Evolutionary conservation across 2,797 vertebrate species (phyloP).

Genomic region (Pempheris klunzingeri): DNA sequence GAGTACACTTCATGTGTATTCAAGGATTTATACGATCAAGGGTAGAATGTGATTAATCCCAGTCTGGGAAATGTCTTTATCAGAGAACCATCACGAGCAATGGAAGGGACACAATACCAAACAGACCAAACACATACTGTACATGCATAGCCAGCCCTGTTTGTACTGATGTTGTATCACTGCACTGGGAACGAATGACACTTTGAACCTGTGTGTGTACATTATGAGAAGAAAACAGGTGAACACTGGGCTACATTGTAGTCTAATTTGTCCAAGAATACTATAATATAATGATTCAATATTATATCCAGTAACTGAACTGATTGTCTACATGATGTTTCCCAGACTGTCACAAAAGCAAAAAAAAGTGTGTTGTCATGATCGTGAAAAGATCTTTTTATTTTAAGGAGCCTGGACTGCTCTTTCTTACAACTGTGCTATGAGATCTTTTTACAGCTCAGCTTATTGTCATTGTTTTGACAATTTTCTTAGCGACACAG

Average conservation of each 20-base stretch:
- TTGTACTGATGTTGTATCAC: conserved; percentile 1
- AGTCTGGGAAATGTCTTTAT: conserved; percentile 23
- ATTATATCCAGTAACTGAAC: conserved; percentile 6
- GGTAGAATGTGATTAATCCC: conserved; percentile 40
- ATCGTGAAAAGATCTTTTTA: background rate
- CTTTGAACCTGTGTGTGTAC: conserved; percentile 4
- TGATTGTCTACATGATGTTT: conserved; percentile 12
- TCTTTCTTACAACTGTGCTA: background rate
- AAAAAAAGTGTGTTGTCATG: background rate
- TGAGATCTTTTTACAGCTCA: background rate
- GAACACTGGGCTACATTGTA: background rate
- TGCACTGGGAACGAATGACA: background rate
- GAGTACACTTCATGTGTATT: conserved; percentile 37
- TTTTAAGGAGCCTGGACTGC: background rate
- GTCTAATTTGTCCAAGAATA: conserved; percentile 5
- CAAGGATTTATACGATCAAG: conserved; percentile 51
- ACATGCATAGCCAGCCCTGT: background rate
- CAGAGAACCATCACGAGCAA: conserved; percentile 15
- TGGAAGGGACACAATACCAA: background rate
- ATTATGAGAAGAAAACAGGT: conserved; percentile 5
- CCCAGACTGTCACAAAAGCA: background rate
- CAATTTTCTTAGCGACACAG: background rate
- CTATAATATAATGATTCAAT: conserved; percentile 21
- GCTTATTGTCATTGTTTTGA: background rate
- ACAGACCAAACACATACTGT: background rate